A percentile compares a stretch with the other conserved stretches of the same genome.
phyloP scores from a whole-genome alignment of 1,140 invertebrate species.

The Drosophila arizonae region DNA sequence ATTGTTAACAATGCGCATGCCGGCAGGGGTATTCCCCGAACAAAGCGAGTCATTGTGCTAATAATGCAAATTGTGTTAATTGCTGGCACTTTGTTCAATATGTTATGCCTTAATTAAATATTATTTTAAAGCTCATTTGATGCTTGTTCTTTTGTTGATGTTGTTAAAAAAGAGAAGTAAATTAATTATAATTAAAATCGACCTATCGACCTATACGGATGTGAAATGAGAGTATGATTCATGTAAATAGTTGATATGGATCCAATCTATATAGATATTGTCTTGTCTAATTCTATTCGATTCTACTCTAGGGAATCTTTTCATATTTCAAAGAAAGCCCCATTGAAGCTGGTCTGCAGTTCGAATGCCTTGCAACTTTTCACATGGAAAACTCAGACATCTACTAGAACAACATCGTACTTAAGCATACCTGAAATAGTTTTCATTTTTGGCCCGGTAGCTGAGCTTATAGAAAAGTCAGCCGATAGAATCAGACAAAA shows the following conservation, averaged over 20 bases:
- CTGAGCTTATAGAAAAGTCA: conserved; percentile 12
- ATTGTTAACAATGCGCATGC: conserved; percentile 1
- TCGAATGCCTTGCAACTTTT: too few relatives aligned
- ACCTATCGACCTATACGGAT: too few relatives aligned
- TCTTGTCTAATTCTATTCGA: too few relatives aligned
- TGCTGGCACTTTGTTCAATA: conserved; percentile 65
- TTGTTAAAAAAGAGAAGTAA: conserved; percentile 62
- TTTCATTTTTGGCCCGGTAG: neutral
- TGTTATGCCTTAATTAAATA: conserved; percentile 71
- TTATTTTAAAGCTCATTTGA: conserved; percentile 48
- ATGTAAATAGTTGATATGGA: too few relatives aligned
- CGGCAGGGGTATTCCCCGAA: conserved; percentile 5
- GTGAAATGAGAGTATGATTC: too few relatives aligned
- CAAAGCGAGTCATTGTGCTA: conserved; percentile 33
- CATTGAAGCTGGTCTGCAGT: too few relatives aligned
- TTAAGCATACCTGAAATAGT: neutral
- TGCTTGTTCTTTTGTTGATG: conserved; percentile 35
- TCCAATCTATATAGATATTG: too few relatives aligned
- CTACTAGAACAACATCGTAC: neutral
- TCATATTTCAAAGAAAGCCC: too few relatives aligned
- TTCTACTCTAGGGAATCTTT: too few relatives aligned
- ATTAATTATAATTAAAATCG: conserved; percentile 59
- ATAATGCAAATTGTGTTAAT: conserved; percentile 73
- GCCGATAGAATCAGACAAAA: conserved; percentile 46
- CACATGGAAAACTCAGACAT: too few relatives aligned